Evolutionary conservation across 2,888 invertebrate genomes (phyloP).

Genomic region (Drosophila pseudotalamancana): DNA sequence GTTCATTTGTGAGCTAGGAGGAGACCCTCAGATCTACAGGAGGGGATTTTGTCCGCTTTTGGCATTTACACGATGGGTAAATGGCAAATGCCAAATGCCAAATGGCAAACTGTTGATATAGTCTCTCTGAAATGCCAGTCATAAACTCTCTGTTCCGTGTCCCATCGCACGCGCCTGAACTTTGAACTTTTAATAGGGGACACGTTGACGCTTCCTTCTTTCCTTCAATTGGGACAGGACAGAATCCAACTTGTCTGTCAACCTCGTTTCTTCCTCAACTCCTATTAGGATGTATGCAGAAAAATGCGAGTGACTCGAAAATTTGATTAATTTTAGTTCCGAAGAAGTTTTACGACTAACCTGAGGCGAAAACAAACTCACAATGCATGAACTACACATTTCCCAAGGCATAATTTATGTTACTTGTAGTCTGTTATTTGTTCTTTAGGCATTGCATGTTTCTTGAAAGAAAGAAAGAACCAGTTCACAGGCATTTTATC

Average conservation of each 20-base stretch:
- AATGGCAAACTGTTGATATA: conserved; percentile 75
- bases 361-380: background rate
- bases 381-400: too few relatives aligned
- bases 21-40: conserved; percentile 24
- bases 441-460: too few relatives aligned
- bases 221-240: background rate
- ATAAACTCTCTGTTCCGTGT: conserved; percentile 33
- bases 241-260: background rate
- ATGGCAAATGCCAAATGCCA: conserved; percentile 20
- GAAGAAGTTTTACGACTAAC: background rate
- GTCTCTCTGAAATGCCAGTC: conserved; percentile 57
- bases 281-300: background rate
- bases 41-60: conserved; percentile 33
- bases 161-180: conserved; percentile 55
- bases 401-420: too few relatives aligned
- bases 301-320: background rate
- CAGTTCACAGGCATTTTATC: too few relatives aligned
- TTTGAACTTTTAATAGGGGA: conserved; percentile 61
- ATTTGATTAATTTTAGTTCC: background rate
- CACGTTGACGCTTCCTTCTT: conserved; percentile 10
- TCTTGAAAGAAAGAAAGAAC: too few relatives aligned
- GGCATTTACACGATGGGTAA: conserved; percentile 38
- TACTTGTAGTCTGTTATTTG: too few relatives aligned
- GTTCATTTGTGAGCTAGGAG: background rate
- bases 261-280: background rate